phyloP scores from a whole-genome alignment of 1,140 invertebrate species.

The Pseudobourletiella spinata region DNA sequence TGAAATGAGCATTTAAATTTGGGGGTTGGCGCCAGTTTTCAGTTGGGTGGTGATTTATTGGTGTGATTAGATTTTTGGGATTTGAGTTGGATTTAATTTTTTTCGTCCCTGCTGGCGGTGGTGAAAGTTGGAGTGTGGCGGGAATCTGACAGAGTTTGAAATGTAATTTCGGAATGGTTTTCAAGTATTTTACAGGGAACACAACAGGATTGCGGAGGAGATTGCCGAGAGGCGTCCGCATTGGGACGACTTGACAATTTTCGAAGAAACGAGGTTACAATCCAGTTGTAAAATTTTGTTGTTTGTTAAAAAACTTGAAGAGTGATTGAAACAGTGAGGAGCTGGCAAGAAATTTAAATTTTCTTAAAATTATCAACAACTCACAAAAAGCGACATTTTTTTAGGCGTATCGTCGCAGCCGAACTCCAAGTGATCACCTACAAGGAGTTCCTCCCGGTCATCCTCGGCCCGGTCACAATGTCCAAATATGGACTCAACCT shows the following conservation, averaged over 20 bases:
- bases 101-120: background rate
- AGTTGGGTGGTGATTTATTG: no score
- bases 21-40: background rate
- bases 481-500: conserved; percentile 73
- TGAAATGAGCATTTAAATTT: conserved; percentile 47
- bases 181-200: conserved; percentile 31
- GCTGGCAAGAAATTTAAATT: background rate
- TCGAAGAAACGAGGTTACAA: conserved; percentile 21
- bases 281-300: conserved; percentile 36
- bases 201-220: conserved; percentile 32
- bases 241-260: conserved; percentile 24
- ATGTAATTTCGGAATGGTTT: no score
- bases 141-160: no score
- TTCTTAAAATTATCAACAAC: background rate
- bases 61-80: background rate
- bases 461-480: conserved; percentile 86
- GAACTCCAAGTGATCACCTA: conserved; percentile 87
- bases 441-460: conserved; percentile 88
- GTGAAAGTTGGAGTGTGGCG: no score
- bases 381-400: conserved; percentile 30
- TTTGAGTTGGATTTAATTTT: background rate
- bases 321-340: no score
- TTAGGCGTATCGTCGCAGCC: conserved; percentile 77
- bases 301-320: no score
- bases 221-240: background rate